Base-by-base conservation (phyloP, 2,888 invertebrate genomes). In the Rhimphoctona megacephalus region DNA sequence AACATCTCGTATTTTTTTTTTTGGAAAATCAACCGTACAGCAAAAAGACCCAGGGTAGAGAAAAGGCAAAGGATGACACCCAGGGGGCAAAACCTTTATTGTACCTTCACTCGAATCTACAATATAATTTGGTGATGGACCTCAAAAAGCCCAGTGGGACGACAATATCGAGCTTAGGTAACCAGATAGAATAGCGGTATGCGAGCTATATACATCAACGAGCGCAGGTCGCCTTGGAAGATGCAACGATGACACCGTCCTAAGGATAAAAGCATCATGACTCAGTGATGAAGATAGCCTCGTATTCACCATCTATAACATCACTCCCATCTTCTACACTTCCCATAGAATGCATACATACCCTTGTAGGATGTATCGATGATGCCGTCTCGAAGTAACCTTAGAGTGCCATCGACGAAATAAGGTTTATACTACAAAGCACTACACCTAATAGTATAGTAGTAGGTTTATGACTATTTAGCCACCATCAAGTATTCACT, bases 251-350 rank as follows among this genome's bases (percentile, higher is more conserved):
- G 91, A 89, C 90, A 89, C 87, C 84, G 72, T 86, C 39, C 83
- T 80, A 79, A 83, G 91, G 93, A 93, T 93, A 93, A 94, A 93
- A 94, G 94, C 94, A 92, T 93, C 94, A 90, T 94, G 94, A 94
- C 90, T 94, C 92, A 94, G 92, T 92, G 92, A 94, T 94, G 93
- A 94, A 92, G 85, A 90, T 90, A 89, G 90, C 88, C 90, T 88
- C 90, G 90, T 84, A 80, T 82, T 85, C 85, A 76, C 87, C 85
- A 78, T 79, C 74, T 80, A 85, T 46, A 57, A 78, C 82, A 64
- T 83, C 78, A 57, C 69, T 74, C 78, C 54, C 57, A 64, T 85
- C 52, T 69, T 52, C 30, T 49, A 39, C 54, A 49, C 3, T 57
- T 69, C 17, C 43, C 74, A 46, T 84, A 64, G 52, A 84, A 64